These are phyloP conservation scores for Arnoldichthys spilopterus DNA, from an alignment of 2,797 vertebrate species.

Conservation along the genomic window DNA sequence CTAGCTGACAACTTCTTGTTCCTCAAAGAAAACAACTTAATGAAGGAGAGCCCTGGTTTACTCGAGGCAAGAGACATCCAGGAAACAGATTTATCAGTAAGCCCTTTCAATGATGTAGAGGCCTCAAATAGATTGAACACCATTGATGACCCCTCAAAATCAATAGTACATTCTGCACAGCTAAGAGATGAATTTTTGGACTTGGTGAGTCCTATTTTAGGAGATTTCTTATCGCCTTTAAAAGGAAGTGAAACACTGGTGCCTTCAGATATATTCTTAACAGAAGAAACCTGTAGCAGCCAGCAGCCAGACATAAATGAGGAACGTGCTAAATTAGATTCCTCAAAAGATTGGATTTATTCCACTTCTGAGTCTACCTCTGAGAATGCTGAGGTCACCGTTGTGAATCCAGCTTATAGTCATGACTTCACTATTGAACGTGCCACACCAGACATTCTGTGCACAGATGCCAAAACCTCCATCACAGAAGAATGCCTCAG, in stretches of 20 bases:
- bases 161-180: slow-evolving; percentile 61
- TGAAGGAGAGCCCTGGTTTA: slow-evolving; percentile 75
- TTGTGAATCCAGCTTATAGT: slow-evolving; percentile 61
- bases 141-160: slow-evolving; percentile 69
- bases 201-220: slow-evolving; percentile 59
- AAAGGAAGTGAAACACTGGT: slow-evolving; percentile 73
- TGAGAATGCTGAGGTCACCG: slow-evolving; percentile 63
- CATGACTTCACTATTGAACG: slow-evolving; percentile 63
- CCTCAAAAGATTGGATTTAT: slow-evolving; percentile 65
- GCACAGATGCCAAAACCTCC: slow-evolving; percentile 78
- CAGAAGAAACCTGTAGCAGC: slow-evolving; percentile 65
- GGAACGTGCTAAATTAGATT: slow-evolving; percentile 65
- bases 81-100: slow-evolving; percentile 72
- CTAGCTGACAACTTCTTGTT: slow-evolving; percentile 88
- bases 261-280: slow-evolving; percentile 76
- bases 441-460: slow-evolving; percentile 70
- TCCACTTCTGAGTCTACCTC: slow-evolving; percentile 76
- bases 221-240: slow-evolving; percentile 60
- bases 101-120: slow-evolving; percentile 72
- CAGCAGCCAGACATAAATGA: slow-evolving; percentile 64
- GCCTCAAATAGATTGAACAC: slow-evolving; percentile 70
- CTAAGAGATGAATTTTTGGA: slow-evolving; percentile 73
- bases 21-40: slow-evolving; percentile 86
- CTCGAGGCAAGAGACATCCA: slow-evolving; percentile 70
- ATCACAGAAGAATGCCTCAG: slow-evolving; percentile 64